Conservation (phyloP, 2,888 invertebrate genomes). For the Boloria selene region DNA sequence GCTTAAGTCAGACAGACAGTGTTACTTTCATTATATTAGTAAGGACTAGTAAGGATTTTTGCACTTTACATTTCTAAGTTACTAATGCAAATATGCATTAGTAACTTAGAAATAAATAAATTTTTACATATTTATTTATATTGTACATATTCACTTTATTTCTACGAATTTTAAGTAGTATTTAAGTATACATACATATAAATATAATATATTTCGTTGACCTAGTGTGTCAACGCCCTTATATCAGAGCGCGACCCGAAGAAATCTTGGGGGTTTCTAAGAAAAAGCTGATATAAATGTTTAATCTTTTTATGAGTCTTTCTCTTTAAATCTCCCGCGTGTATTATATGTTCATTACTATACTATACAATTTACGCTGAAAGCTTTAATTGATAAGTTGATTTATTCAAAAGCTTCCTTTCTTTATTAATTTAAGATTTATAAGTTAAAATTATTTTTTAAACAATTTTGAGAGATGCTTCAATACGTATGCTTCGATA, state of each 20-base stretch:
- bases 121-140: too few relatives aligned
- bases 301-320: constrained; percentile 38
- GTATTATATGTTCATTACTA: constrained; percentile 22
- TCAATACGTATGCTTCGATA: not conserved
- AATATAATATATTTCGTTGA: not conserved
- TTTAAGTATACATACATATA: not conserved
- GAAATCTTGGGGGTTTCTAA: constrained; percentile 29
- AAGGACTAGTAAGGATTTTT: too few relatives aligned
- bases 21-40: too few relatives aligned
- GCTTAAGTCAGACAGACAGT: too few relatives aligned
- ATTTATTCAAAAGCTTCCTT: constrained; percentile 11
- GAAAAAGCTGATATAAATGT: constrained; percentile 36
- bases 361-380: constrained; percentile 26
- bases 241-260: constrained; percentile 21
- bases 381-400: constrained; percentile 27
- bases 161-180: too few relatives aligned
- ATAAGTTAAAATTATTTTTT: constrained; percentile 7
- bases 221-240: constrained; percentile 17
- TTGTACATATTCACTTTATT: too few relatives aligned
- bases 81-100: too few relatives aligned
- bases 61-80: too few relatives aligned
- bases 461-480: not conserved
- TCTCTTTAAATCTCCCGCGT: constrained; percentile 30
- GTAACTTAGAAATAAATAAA: too few relatives aligned
- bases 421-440: constrained; percentile 20